Percentiles rank a stretch among this genome's conserved stretches.
Evolutionary conservation across 2,888 invertebrate genomes (phyloP).

Genomic region (Philhelius pedissequus): DNA sequence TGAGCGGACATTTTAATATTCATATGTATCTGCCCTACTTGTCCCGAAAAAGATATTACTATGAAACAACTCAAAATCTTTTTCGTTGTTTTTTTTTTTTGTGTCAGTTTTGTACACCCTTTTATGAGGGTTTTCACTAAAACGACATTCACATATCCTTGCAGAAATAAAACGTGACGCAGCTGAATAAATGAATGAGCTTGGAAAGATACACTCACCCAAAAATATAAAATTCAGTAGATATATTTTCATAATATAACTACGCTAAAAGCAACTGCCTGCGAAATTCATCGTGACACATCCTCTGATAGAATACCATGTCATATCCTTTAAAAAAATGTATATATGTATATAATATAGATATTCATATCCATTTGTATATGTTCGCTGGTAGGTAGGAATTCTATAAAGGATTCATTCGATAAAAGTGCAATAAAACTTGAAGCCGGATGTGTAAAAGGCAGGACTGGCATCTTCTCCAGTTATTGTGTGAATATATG

Average conservation of each 20-base stretch:
- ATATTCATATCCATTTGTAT: not conserved
- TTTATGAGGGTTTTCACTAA: not conserved
- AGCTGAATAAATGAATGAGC: constrained; percentile 10
- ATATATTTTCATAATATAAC: not conserved
- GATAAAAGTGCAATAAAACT: constrained; percentile 16
- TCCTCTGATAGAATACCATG: not conserved
- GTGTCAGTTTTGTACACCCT: not conserved
- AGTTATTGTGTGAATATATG: constrained; percentile 33
- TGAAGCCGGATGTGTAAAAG: not conserved
- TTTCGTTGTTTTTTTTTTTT: not conserved
- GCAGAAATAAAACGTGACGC: not conserved
- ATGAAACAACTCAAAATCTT: not conserved
- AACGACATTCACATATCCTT: not conserved
- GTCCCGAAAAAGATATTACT: not conserved
- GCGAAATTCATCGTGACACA: constrained; percentile 16
- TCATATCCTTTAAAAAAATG: not conserved
- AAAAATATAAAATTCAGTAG: constrained; percentile 20
- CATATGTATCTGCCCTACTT: not conserved
- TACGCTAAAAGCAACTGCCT: constrained; percentile 5
- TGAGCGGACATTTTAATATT: constrained; percentile 7
- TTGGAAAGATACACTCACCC: constrained; percentile 5
- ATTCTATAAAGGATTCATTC: not conserved
- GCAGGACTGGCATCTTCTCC: constrained; percentile 1
- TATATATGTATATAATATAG: not conserved
- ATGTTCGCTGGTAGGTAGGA: no score